phyloP scores from a whole-genome alignment of 1,140 invertebrate species.

The Uloborus diversus region DNA sequence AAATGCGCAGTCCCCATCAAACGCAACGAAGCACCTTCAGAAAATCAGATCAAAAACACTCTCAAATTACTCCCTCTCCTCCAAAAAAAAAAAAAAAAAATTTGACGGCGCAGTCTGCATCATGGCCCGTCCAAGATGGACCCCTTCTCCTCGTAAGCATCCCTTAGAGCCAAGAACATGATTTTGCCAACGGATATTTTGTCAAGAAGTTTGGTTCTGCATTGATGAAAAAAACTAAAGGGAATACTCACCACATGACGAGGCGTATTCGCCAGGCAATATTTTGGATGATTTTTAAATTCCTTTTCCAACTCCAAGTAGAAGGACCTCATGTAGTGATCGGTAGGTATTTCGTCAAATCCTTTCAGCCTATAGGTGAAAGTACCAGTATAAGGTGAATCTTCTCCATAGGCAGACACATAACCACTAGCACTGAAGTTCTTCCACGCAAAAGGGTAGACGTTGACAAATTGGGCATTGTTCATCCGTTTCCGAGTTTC shows the following conservation, averaged over 20 bases:
- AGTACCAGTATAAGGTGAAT: conserved; percentile 79
- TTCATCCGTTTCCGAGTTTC: conserved; percentile 81
- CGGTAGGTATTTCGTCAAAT: conserved; percentile 83
- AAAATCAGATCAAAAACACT: too few relatives aligned
- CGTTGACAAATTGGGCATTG: conserved; percentile 76
- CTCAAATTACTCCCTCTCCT: too few relatives aligned
- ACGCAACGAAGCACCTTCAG: too few relatives aligned
- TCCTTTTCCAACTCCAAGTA: conserved; percentile 72
- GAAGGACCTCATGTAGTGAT: conserved; percentile 89
- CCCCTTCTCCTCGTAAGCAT: too few relatives aligned
- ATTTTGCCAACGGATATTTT: too few relatives aligned
- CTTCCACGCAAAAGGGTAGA: conserved; percentile 85
- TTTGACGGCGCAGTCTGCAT: too few relatives aligned
- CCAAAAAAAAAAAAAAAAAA: too few relatives aligned
- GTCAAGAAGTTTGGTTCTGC: too few relatives aligned
- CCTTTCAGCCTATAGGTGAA: conserved; percentile 92
- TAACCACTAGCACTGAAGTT: conserved; percentile 77
- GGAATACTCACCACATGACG: conserved; percentile 74
- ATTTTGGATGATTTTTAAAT: conserved; percentile 64
- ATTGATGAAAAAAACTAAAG: too few relatives aligned
- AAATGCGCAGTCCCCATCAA: too few relatives aligned
- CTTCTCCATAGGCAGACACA: conserved; percentile 84
- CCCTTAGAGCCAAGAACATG: too few relatives aligned
- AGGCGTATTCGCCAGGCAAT: conserved; percentile 81
- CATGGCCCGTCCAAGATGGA: too few relatives aligned